Evolutionary conservation across 1,140 invertebrate species (phyloP), one percentile per base, ranked within the genome.

Genomic region (Pachypeltis micranthus): DNA sequence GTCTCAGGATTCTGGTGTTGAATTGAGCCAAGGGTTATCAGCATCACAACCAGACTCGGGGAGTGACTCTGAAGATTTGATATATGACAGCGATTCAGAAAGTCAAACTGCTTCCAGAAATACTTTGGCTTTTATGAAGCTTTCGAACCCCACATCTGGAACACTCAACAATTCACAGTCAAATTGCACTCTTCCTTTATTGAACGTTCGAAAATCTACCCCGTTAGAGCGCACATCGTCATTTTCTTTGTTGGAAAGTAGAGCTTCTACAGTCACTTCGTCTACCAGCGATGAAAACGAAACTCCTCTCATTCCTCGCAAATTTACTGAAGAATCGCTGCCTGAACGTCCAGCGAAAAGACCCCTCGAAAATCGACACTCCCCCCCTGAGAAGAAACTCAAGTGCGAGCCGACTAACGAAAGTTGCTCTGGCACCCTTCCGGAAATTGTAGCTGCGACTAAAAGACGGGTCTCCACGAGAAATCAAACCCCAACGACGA

Each of bases 41-140:
- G 72, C 72, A 23, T 31, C 61, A 26, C 55, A 68, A 34, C 44
- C 55, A 29, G 56, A 64, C 59, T 64, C 34, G 25, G 62, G 62
- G 28, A 63, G 51, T 61, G 59, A 62, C 26, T 62, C 63, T 51
- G 74, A 75, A 63, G 84, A 87, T 70, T 80, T 80, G 74, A 76
- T 86, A 55, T 83, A 78, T 70, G 81, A 81, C 62, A 83, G 81
- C 74, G 83, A 85, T 72, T 81, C 81, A 31, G 84, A 85, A 70
- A 78, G 79, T 56, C 79, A 81, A 68, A 68, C 72, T 65, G 67
- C 67, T 59, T 68, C 62, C 7, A 39, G 31, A 16, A 39, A 21
- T 51, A 21, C 4, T 16, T 51, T 51, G 47, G 12, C 21, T 21
- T 4, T 51, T 51, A 51, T 4, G 31, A 39, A 39, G 16, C 16